phyloP scores from a whole-genome alignment of 2,888 invertebrate species.

The Alcis repandata region DNA sequence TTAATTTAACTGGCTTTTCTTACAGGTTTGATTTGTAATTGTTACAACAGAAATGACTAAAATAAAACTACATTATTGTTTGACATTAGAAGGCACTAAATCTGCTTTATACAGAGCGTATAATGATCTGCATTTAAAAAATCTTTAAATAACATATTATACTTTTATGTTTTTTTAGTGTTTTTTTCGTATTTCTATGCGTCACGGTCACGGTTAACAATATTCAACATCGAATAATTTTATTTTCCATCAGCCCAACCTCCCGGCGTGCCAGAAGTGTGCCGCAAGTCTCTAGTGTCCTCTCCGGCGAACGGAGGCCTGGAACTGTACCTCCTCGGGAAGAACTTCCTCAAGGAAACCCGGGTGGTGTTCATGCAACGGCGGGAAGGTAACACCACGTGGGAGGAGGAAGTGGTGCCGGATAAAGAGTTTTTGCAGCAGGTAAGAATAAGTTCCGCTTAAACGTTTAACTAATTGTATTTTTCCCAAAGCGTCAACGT shows the following conservation, averaged over 20 bases:
- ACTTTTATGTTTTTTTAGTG: no score
- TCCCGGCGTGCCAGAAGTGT: conserved; percentile 96
- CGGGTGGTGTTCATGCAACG: conserved; percentile 91
- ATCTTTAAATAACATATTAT: no score
- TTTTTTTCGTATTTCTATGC: no score
- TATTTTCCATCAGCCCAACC: conserved; percentile 91
- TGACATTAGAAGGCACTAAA: no score
- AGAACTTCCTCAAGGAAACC: conserved; percentile 97
- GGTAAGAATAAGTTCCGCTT: conserved; percentile 74
- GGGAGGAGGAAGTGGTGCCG: conserved; percentile 94
- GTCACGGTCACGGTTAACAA: no score
- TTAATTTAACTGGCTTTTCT: background rate
- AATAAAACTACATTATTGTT: no score
- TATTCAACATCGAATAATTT: background rate
- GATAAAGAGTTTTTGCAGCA: conserved; percentile 96
- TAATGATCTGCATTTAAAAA: no score
- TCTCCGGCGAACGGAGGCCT: conserved; percentile 93
- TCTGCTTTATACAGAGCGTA: no score
- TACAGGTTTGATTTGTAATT: no score
- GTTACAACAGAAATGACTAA: no score
- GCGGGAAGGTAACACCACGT: conserved; percentile 86
- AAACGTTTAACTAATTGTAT: background rate
- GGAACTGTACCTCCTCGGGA: conserved; percentile 95
- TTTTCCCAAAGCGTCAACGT: background rate
- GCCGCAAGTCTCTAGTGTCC: conserved; percentile 94